phyloP scores from a whole-genome alignment of 2,797 vertebrate genomes.

The Characodon lateralis region DNA sequence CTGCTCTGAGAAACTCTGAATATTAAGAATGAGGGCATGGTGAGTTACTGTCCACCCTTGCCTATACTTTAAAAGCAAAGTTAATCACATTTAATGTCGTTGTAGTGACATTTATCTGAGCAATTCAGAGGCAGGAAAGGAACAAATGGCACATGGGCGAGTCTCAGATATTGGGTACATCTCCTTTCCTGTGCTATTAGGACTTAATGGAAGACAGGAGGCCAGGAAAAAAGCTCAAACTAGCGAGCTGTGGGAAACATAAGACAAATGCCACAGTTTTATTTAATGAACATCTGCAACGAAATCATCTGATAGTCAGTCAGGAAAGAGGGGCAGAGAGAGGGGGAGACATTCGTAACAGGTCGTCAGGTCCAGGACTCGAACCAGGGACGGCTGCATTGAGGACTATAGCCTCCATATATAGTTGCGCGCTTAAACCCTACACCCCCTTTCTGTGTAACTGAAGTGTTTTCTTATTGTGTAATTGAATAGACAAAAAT shows the following conservation, averaged over 20 bases:
- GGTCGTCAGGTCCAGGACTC: too few relatives aligned
- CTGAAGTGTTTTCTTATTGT: too few relatives aligned
- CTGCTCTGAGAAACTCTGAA: slow-evolving; percentile 6
- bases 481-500: too few relatives aligned
- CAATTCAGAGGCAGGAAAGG: not conserved
- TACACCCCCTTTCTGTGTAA: too few relatives aligned
- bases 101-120: slow-evolving; percentile 51
- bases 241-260: not conserved
- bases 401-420: too few relatives aligned
- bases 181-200: slow-evolving; percentile 61
- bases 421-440: too few relatives aligned
- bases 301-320: too few relatives aligned
- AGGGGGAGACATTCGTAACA: too few relatives aligned
- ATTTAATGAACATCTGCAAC: too few relatives aligned
- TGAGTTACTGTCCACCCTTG: not conserved
- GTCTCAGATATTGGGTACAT: slow-evolving; percentile 48
- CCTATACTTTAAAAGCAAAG: slow-evolving; percentile 43
- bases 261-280: not conserved
- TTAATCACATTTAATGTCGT: slow-evolving; percentile 38
- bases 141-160: slow-evolving; percentile 32
- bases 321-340: too few relatives aligned
- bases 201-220: slow-evolving; percentile 38
- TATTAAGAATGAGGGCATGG: slow-evolving; percentile 21
- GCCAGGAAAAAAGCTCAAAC: not conserved
- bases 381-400: too few relatives aligned